Base-by-base conservation (phyloP, 2,113 vertebrate genomes). In the Sciurus niger region DNA sequence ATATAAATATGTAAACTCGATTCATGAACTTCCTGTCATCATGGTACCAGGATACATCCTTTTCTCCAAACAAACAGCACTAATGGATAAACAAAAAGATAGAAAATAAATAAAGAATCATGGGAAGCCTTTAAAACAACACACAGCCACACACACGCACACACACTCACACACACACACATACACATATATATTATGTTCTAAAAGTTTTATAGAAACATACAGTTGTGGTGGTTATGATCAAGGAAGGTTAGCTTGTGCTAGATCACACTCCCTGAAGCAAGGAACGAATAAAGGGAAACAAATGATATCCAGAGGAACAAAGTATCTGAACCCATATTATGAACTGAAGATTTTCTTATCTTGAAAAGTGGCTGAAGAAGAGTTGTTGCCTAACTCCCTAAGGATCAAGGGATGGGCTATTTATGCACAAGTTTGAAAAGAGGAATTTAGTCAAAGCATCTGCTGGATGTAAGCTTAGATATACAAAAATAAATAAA, bases 1-100 rank as follows among this genome's bases (percentile, higher is more conserved):
- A 74, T 84, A 90, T 85, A 97, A 93, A 93, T 83, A 95, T 92
- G 55, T 34, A 96, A 95, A 93, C 10, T 89, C 13, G 76, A 58
- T 72, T 78, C 87, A 79, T 80, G 17, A 70, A 6, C 20, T 74
- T 67, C 43, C 24, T 88, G n/a, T 51, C n/a, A 74, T 34, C 1
- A 43, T 34, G 30, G 2, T 63, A 74, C 20, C 82, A 34, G 86
- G 32, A 78, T 32, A 12, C 20, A 83, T 68, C 22, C 6, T 82
- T 93, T 80, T 11, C 25, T 82, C 12, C 24, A 84, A 88, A 85
- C 4, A 95, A 95, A 24, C 1, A 88, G 16, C 17, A 37, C 9
- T 14, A 3, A 40, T 80, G 60, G 16, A 74, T 76, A 93, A 91
- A 74, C 1, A 70, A 11, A 73, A 76, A 79, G 67, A 55, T 32